Evolutionary conservation across 2,888 invertebrate species (phyloP).

Genomic region (Eumerus sabulonum): DNA sequence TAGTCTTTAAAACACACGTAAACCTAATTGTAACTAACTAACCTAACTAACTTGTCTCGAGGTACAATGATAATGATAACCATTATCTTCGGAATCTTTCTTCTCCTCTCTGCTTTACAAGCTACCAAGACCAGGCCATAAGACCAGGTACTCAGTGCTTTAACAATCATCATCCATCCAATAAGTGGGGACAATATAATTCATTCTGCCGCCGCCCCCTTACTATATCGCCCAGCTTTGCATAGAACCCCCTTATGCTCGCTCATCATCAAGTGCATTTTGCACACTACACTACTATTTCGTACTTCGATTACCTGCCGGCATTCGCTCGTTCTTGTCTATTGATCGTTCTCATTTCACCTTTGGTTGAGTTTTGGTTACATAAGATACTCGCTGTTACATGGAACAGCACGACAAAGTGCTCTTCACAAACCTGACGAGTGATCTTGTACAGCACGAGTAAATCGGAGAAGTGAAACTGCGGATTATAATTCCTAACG

Average conservation of each 20-base stretch:
- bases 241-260: no score
- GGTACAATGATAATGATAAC: conserved; percentile 50
- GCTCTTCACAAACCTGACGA: conserved; percentile 28
- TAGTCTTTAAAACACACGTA: no score
- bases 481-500: conserved; percentile 66
- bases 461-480: conserved; percentile 63
- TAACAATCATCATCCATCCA: conserved; percentile 52
- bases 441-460: no score
- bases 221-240: conserved; percentile 62
- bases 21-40: no score
- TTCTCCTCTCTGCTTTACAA: conserved; percentile 63
- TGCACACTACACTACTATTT: conserved; percentile 23
- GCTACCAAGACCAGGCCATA: conserved; percentile 49
- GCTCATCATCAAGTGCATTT: conserved; percentile 45
- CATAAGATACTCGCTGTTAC: conserved; percentile 28
- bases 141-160: conserved; percentile 36
- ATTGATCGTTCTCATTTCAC: conserved; percentile 52
- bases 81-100: conserved; percentile 64
- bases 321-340: not conserved
- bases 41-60: conserved; percentile 33
- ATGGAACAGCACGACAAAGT: conserved; percentile 7
- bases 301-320: no score
- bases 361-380: conserved; percentile 10
- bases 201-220: conserved; percentile 48
- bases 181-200: conserved; percentile 64